Evolutionary conservation across 2,888 invertebrate species (phyloP).

Genomic region (Ichneumoninae sp.): DNA sequence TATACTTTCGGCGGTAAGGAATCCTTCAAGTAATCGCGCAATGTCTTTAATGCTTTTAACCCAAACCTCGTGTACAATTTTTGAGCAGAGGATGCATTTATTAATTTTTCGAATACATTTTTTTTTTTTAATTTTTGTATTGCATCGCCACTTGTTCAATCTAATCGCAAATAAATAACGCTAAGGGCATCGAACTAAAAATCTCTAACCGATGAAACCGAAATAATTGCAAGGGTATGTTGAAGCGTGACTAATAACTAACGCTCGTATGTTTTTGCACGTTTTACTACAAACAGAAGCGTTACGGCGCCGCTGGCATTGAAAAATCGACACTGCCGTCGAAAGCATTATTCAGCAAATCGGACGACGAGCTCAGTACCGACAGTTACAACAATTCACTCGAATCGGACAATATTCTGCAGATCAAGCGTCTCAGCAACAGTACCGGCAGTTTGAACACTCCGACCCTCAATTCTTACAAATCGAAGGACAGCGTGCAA

Average conservation of each 20-base stretch:
- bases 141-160: background rate
- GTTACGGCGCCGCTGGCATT: conserved; percentile 50
- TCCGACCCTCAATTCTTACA: conserved; percentile 68
- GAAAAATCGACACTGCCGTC: conserved; percentile 76
- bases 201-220: background rate
- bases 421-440: conserved; percentile 79
- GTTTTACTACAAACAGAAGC: conserved; percentile 73
- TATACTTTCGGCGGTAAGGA: conserved; percentile 79
- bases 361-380: conserved; percentile 82
- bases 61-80: background rate
- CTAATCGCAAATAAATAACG: background rate
- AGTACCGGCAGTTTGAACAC: conserved; percentile 80
- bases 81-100: background rate
- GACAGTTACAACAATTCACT: conserved; percentile 75
- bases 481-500: conserved; percentile 72
- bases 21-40: conserved; percentile 18
- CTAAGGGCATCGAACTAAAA: background rate
- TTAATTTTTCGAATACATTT: background rate
- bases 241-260: conserved; percentile 47
- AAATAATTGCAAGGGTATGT: conserved; percentile 55
- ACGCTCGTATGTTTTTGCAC: conserved; percentile 56
- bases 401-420: conserved; percentile 76
- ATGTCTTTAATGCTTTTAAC: background rate
- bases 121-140: background rate
- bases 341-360: conserved; percentile 80